These are phyloP conservation scores for Onychostoma macrolepis DNA, from an alignment of 2,113 vertebrate species.

Conservation along the genomic window DNA sequence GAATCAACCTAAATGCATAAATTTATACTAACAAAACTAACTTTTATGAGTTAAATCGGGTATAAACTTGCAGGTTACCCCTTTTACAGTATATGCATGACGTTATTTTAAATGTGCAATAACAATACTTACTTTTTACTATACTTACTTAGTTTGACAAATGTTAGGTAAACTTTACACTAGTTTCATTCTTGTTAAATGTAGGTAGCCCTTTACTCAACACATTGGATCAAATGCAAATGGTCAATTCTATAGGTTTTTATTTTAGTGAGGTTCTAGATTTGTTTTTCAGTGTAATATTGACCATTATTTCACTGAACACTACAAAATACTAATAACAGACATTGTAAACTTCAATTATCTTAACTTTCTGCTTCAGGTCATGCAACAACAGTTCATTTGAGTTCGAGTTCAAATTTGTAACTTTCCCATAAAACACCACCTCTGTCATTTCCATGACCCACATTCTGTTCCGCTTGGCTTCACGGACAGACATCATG, in stretches of 20 bases:
- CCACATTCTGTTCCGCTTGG: conserved; percentile 5
- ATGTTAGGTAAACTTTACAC: not conserved
- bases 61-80: not conserved
- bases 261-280: not conserved
- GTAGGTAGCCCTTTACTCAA: not conserved
- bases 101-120: not conserved
- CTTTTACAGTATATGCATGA: not conserved
- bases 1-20: not conserved
- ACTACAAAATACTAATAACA: not conserved
- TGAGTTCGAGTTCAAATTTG: not conserved
- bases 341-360: not conserved
- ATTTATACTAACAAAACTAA: no score
- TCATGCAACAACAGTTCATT: not conserved
- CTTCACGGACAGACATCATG: conserved; percentile 19
- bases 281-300: not conserved
- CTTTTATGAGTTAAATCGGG: not conserved
- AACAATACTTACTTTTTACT: not conserved
- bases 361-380: not conserved
- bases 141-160: not conserved
- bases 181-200: no score
- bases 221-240: not conserved
- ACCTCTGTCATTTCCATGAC: not conserved
- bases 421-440: no score
- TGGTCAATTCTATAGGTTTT: not conserved
- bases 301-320: not conserved